Evolutionary conservation across 2,888 invertebrate species (phyloP).

Genomic region (Tiliacea citrago): DNA sequence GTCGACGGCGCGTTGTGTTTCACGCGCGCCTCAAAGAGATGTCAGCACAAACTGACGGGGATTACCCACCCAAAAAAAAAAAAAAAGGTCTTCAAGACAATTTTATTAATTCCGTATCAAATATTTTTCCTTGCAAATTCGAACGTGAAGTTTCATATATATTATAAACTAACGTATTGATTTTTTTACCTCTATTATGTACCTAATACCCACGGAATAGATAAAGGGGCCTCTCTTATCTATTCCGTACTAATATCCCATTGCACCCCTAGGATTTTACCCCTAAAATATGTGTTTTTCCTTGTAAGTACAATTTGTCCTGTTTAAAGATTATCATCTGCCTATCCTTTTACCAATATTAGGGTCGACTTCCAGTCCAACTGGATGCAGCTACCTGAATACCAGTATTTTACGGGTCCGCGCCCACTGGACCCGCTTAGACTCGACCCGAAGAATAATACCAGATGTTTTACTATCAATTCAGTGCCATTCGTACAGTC

Average conservation of each 20-base stretch:
- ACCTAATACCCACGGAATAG: background rate
- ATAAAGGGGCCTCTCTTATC: background rate
- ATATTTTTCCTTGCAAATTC: background rate
- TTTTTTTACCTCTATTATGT: background rate
- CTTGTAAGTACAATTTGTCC: background rate
- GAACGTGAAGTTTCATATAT: background rate
- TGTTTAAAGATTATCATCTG: background rate
- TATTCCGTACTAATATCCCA: background rate
- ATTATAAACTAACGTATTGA: background rate
- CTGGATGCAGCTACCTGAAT: background rate
- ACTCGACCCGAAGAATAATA: too few species aligned
- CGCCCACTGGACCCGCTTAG: too few species aligned
- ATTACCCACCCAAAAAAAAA: too few species aligned
- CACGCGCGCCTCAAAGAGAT: too few species aligned
- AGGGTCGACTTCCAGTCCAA: background rate
- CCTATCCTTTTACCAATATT: too few species aligned
- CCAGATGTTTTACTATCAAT: too few species aligned
- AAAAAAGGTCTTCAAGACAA: background rate
- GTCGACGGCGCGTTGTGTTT: too few species aligned
- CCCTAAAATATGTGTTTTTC: background rate
- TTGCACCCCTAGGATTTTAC: background rate
- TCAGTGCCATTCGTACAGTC: too few species aligned
- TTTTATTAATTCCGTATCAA: background rate
- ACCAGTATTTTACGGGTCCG: background rate
- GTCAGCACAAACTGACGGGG: too few species aligned